Percentiles rank a stretch among this genome's conserved stretches.
Evolutionary conservation across 2,888 invertebrate genomes (phyloP).

Genomic region (Isoperla grammatica): DNA sequence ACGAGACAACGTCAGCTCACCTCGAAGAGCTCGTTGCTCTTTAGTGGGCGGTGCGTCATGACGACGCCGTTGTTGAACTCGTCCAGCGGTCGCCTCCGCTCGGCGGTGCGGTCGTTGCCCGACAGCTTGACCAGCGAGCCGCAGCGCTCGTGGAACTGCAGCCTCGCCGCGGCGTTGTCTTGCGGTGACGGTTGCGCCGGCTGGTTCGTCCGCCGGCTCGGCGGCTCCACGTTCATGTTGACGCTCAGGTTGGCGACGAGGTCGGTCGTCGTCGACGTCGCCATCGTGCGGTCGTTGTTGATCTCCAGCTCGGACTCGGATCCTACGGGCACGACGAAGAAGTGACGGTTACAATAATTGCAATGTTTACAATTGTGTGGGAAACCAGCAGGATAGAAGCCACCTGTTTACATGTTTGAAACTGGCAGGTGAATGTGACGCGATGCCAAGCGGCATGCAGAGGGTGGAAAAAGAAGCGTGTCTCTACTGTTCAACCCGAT

Average conservation of each 20-base stretch:
- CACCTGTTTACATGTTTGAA: no score
- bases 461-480: no score
- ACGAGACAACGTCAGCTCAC: no score
- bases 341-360: no score
- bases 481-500: no score
- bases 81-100: slow-evolving; percentile 79
- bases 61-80: slow-evolving; percentile 96
- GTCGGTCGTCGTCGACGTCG: slow-evolving; percentile 40
- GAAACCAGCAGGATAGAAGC: no score
- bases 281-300: slow-evolving; percentile 40
- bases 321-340: no score
- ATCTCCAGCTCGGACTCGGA: slow-evolving; percentile 37
- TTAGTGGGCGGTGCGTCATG: slow-evolving; percentile 84
- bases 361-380: no score
- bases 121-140: slow-evolving; percentile 83
- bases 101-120: slow-evolving; percentile 74
- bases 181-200: slow-evolving; percentile 3
- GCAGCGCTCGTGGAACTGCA: slow-evolving; percentile 83
- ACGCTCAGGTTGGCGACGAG: slow-evolving; percentile 44
- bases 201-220: slow-evolving; percentile 14
- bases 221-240: slow-evolving; percentile 40
- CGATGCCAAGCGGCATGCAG: no score
- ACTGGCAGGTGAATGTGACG: no score
- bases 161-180: slow-evolving; percentile 39
- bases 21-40: slow-evolving; percentile 88